Percentiles rank a stretch among this genome's conserved stretches.
Evolutionary conservation across 2,113 vertebrate species (phyloP).

Genomic region (Macquaria ambigua): DNA sequence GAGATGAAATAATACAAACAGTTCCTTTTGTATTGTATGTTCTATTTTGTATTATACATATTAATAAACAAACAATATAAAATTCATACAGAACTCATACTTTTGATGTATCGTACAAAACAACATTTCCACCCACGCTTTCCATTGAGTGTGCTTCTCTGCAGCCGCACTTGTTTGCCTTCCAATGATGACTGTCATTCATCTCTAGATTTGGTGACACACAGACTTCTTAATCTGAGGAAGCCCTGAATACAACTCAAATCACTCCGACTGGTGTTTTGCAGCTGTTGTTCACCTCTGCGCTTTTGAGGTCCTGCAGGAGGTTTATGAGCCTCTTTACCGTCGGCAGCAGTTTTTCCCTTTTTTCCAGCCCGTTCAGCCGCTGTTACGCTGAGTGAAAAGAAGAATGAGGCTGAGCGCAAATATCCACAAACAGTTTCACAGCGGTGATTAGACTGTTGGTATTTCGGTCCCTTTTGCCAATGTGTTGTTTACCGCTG

Average conservation of each 20-base stretch:
- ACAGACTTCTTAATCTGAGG: constrained; percentile 51
- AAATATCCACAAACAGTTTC: constrained; percentile 68
- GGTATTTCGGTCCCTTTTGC: constrained; percentile 72
- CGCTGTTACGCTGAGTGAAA: constrained; percentile 18
- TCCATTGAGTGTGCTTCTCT: constrained; percentile 11
- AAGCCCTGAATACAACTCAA: constrained; percentile 44
- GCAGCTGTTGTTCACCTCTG: constrained; percentile 51
- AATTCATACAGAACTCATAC: background rate
- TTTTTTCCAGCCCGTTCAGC: constrained; percentile 36
- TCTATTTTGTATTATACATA: background rate
- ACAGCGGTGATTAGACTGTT: constrained; percentile 72
- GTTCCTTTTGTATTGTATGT: background rate
- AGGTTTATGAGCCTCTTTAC: constrained; percentile 46
- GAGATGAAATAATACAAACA: background rate
- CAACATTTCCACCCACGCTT: constrained; percentile 3
- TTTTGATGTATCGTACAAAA: background rate
- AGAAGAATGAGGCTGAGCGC: constrained; percentile 61
- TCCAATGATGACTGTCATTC: constrained; percentile 45
- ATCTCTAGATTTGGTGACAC: constrained; percentile 37
- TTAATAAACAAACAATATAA: background rate
- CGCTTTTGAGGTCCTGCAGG: constrained; percentile 28
- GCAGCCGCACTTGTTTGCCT: constrained; percentile 23
- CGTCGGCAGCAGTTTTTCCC: constrained; percentile 21
- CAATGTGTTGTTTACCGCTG: constrained; percentile 69
- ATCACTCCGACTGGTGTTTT: constrained; percentile 52